These are phyloP conservation scores for Tadarida brasiliensis DNA, from an alignment of 2,797 vertebrate species.

Conservation along the genomic window DNA sequence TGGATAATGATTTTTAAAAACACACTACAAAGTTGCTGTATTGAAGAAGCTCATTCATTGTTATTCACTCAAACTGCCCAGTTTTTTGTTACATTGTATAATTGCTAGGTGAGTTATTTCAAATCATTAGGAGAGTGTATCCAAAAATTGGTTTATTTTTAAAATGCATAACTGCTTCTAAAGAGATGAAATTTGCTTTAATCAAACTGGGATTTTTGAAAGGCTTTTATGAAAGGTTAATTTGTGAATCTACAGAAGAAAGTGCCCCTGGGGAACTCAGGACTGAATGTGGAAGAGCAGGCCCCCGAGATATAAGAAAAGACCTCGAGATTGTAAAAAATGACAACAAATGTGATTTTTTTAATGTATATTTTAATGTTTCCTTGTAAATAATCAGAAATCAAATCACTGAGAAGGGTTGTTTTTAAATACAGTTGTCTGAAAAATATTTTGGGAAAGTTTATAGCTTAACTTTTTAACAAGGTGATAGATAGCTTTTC, in stretches of 20 bases:
- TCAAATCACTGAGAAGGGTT: neutral
- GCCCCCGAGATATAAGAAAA: neutral
- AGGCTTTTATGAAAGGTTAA: constrained; percentile 56
- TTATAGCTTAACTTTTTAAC: neutral
- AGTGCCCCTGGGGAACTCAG: neutral
- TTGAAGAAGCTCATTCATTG: neutral
- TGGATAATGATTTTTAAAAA: constrained; percentile 4
- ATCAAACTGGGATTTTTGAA: constrained; percentile 44
- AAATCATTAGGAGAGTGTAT: neutral
- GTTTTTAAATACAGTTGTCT: constrained; percentile 43
- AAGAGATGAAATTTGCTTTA: constrained; percentile 45
- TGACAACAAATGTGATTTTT: constrained; percentile 1
- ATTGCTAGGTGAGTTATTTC: constrained; percentile 27
- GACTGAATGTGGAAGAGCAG: neutral
- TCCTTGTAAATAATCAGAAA: neutral
- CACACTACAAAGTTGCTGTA: neutral
- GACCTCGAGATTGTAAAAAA: neutral
- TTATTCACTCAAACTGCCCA: neutral
- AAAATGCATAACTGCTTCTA: constrained; percentile 36
- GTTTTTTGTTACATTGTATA: neutral
- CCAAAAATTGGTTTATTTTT: constrained; percentile 54
- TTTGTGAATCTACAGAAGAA: neutral
- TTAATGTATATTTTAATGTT: constrained; percentile 1
- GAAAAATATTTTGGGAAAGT: constrained; percentile 45
- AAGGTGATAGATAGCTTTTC: constrained; percentile 2